A percentile compares a stretch with the other conserved stretches of the same genome.
phyloP scores from a whole-genome alignment of 1,140 invertebrate species.

The Macrobrachium nipponense region DNA sequence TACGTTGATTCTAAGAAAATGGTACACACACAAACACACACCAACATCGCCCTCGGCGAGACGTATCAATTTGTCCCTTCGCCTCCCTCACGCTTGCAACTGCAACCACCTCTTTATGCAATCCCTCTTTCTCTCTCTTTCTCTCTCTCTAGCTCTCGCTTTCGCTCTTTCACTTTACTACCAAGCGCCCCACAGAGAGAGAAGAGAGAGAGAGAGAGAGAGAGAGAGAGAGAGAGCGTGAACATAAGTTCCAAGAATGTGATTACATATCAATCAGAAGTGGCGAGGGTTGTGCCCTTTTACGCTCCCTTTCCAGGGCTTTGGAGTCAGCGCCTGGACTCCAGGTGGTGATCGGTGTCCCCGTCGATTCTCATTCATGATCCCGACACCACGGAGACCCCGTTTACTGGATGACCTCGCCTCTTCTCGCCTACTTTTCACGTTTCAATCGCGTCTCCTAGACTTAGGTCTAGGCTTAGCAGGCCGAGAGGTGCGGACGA shows the following conservation, averaged over 20 bases:
- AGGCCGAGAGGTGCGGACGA: not conserved
- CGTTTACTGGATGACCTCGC: conserved; percentile 15
- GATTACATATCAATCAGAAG: conserved; percentile 25
- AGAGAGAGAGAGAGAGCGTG: conserved; percentile 28
- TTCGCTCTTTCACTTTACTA: not conserved
- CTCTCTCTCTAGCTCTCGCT: conserved; percentile 33
- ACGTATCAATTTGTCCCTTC: not conserved
- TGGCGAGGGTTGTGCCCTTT: conserved; percentile 49
- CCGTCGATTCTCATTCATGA: conserved; percentile 62
- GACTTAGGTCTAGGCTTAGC: too few relatives aligned
- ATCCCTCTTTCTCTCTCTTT: conserved; percentile 3
- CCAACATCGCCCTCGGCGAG: not conserved
- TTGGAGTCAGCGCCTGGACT: conserved; percentile 47
- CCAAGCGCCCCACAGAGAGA: too few relatives aligned
- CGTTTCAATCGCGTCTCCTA: not conserved
- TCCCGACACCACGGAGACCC: conserved; percentile 34
- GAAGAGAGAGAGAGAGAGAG: conserved; percentile 45
- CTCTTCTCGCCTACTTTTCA: not conserved
- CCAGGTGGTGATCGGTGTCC: conserved; percentile 51
- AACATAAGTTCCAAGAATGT: not conserved
- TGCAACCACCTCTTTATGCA: not conserved
- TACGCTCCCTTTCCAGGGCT: conserved; percentile 24
- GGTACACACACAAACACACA: conserved; percentile 40
- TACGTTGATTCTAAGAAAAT: not conserved
- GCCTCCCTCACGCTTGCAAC: not conserved